Conservation (phyloP, 2,113 vertebrate genomes). For the Passer domesticus region DNA sequence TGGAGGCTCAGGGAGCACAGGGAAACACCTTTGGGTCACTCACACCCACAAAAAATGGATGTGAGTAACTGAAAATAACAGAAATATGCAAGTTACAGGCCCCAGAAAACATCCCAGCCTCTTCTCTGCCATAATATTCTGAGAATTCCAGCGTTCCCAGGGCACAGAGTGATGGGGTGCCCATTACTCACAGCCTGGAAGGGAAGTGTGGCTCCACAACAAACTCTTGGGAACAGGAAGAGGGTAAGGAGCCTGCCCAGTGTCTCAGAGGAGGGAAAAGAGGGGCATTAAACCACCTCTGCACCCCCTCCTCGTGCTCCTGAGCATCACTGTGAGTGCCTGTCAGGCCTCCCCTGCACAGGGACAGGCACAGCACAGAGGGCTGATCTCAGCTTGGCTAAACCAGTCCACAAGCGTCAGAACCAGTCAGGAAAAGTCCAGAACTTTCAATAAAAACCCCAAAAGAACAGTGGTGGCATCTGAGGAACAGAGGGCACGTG, state of each 20-base stretch:
- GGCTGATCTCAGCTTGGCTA: not conserved
- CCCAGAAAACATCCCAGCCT: not conserved
- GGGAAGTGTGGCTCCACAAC: not conserved
- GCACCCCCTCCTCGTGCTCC: not conserved
- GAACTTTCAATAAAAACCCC: not conserved
- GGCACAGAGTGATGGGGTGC: not conserved
- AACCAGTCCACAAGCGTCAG: not conserved
- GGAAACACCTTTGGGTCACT: not conserved
- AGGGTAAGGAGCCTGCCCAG: not conserved
- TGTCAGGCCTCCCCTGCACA: not conserved
- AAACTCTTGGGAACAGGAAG: not conserved
- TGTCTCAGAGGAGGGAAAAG: not conserved
- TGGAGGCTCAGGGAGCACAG: not conserved
- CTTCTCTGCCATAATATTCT: not conserved
- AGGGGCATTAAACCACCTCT: not conserved
- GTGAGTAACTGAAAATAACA: too few species aligned
- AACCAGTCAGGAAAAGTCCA: not conserved
- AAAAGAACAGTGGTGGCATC: not conserved
- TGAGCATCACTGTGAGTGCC: not conserved
- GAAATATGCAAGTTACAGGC: not conserved
- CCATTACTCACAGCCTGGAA: not conserved
- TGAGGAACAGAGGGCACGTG: conserved; percentile 15
- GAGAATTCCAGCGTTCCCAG: not conserved
- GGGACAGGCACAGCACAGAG: not conserved
- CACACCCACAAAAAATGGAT: not conserved